Evolutionary conservation across 2,888 invertebrate genomes (phyloP).

Genomic region (Lasioglossum figueresi): DNA sequence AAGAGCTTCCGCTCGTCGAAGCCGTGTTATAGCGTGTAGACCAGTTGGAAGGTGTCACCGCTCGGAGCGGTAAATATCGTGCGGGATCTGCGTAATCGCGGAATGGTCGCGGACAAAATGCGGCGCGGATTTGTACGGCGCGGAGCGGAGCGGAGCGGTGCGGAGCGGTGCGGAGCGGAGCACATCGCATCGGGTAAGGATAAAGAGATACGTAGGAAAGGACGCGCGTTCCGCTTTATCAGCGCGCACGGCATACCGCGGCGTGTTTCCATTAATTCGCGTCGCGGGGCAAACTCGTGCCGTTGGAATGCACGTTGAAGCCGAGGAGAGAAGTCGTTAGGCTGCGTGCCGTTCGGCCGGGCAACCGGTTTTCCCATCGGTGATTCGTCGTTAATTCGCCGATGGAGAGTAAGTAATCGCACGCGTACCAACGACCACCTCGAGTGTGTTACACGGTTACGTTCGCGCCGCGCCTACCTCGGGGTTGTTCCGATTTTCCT

Average conservation of each 20-base stretch:
- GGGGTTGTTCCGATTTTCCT: conserved; percentile 54
- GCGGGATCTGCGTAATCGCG: conserved; percentile 49
- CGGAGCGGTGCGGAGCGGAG: conserved; percentile 3
- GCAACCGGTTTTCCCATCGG: conserved; percentile 80
- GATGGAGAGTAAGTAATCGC: conserved; percentile 77
- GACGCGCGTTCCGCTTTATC: conserved; percentile 79
- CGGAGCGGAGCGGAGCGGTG: not conserved
- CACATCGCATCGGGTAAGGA: conserved; percentile 42
- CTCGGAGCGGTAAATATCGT: conserved; percentile 14
- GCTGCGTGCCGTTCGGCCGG: conserved; percentile 74
- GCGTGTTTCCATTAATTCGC: conserved; percentile 81
- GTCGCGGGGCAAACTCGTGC: conserved; percentile 78
- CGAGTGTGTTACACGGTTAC: conserved; percentile 66
- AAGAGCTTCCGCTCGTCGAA: not conserved
- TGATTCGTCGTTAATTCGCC: conserved; percentile 81
- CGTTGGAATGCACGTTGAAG: conserved; percentile 77
- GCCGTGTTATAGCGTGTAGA: not conserved
- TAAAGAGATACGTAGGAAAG: conserved; percentile 62
- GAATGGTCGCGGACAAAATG: conserved; percentile 31
- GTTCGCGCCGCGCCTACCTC: conserved; percentile 64
- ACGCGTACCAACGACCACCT: conserved; percentile 76
- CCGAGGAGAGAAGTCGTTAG: conserved; percentile 76
- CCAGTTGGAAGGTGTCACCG: not conserved
- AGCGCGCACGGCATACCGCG: conserved; percentile 74
- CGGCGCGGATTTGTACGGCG: not conserved